These are phyloP conservation scores for Ormyrus nitidulus DNA, from an alignment of 2,888 invertebrate genomes.

Conservation along the genomic window DNA sequence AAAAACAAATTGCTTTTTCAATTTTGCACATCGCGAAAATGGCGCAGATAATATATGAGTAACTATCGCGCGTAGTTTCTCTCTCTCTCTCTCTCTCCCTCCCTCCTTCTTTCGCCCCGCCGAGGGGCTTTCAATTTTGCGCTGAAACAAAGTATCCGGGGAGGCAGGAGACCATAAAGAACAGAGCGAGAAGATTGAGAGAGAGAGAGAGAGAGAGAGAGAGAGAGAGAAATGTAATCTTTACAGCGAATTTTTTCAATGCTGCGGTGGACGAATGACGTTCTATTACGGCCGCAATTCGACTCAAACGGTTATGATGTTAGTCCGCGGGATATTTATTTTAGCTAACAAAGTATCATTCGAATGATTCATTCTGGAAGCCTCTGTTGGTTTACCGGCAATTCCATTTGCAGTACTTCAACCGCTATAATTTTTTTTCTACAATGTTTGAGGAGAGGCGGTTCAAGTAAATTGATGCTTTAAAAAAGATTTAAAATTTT, in stretches of 20 bases:
- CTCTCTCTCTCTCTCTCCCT: too few species aligned
- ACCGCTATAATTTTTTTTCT: too few species aligned
- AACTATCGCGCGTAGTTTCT: too few species aligned
- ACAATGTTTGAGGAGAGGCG: too few species aligned
- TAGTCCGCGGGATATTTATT: too few species aligned
- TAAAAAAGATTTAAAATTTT: too few species aligned
- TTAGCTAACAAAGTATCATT: too few species aligned
- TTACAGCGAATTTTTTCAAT: background rate
- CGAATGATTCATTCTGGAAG: too few species aligned
- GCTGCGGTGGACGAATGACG: background rate
- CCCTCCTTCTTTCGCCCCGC: background rate
- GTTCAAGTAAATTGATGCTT: too few species aligned
- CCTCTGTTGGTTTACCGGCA: too few species aligned
- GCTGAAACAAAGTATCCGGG: constrained; percentile 35
- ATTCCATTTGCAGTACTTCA: too few species aligned
- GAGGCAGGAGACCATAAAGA: constrained; percentile 21
- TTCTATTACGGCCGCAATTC: background rate
- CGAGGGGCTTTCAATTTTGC: constrained; percentile 36
- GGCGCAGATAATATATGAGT: background rate
- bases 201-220: background rate
- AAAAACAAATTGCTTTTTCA: constrained; percentile 54
- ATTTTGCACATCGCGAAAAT: constrained; percentile 39
- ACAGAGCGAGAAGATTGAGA: background rate
- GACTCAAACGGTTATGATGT: too few species aligned
- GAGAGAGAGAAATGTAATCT: constrained; percentile 11